Base-by-base conservation (phyloP, 2,888 invertebrate genomes). In the Acleris sparsana region DNA sequence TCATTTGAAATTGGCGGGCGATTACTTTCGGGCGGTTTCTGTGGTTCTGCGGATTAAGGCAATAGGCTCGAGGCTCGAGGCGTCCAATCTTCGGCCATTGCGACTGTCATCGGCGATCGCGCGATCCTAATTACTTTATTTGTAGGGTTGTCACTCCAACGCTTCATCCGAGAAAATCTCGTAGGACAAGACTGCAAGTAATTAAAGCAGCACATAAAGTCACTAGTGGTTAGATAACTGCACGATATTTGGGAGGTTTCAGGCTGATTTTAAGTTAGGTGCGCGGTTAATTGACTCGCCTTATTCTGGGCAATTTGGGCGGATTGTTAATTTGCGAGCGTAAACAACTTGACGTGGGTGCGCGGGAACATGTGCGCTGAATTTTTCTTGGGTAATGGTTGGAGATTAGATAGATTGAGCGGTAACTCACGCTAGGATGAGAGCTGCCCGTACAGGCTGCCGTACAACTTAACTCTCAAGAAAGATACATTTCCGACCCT, bases 51-150 rank as follows among this genome's bases (percentile, higher is more conserved):
- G 51, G 55, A 39, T 63, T 58, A 55, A 16, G 48, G 18, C 46
- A n/a, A 22, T 22, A 4, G 25, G 39, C 39, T 3, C 51, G 11
- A 33, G 16, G 44, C 13, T 44, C 39, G 39, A 39, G 39, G 39
- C 39, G 39, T 39, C 39, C 39, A 39, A 39, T 13, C 39, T 33
- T 39, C 53, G 13, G 53, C 7, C 44, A 13, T 11, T 18, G 52
- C 63, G 55, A 52, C 51, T 58, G 49, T 68, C 69, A 64, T 63
- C 49, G 58, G 69, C 69, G 59, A 65, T 61, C 67, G 69, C 57
- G 53, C 65, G 51, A 52, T 62, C 53, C 63, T 72, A 71, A 73
- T 73, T 68, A 73, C 69, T 71, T 73, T 71, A 69, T 69, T 73
- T 72, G 70, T 73, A 55, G 55, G 56, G 46, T 51, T 62, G 69